phyloP scores from a whole-genome alignment of 37 sponge, comb jelly and placozoan genomes.

The Geodia barretti region DNA sequence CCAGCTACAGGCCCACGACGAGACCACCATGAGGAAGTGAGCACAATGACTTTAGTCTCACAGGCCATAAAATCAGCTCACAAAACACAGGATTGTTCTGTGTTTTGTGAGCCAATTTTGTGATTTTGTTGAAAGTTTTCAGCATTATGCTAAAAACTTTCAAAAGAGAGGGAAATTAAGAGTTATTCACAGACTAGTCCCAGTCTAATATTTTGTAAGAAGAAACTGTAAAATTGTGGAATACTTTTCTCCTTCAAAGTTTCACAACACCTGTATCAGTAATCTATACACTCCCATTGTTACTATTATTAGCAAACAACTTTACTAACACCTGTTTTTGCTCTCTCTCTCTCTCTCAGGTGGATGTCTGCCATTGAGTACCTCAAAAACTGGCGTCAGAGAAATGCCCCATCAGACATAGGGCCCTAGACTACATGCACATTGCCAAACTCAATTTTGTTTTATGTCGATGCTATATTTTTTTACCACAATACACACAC shows the following conservation, averaged over 20 bases:
- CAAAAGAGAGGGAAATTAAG: background rate
- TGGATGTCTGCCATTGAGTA: constrained; percentile 61
- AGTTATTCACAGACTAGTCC: too few species aligned
- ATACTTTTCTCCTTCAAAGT: too few species aligned
- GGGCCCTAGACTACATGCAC: background rate
- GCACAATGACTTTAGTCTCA: background rate
- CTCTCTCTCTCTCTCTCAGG: constrained; percentile 11
- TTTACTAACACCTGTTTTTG: background rate
- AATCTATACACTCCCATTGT: too few species aligned
- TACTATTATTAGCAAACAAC: too few species aligned
- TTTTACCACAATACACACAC: too few species aligned
- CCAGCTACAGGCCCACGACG: constrained; percentile 71
- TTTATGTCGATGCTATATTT: background rate
- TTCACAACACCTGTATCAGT: too few species aligned
- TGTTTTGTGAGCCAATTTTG: background rate
- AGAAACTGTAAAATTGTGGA: too few species aligned
- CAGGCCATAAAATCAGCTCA: too few species aligned
- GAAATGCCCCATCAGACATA: background rate
- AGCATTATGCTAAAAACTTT: background rate
- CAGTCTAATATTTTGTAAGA: too few species aligned
- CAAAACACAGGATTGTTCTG: too few species aligned
- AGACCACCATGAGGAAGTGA: constrained; percentile 71
- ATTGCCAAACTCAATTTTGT: background rate
- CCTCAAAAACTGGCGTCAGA: constrained; percentile 25
- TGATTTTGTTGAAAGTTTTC: too few species aligned